Conservation (phyloP, 2,888 invertebrate genomes). For the Calliphora vomitoria region DNA sequence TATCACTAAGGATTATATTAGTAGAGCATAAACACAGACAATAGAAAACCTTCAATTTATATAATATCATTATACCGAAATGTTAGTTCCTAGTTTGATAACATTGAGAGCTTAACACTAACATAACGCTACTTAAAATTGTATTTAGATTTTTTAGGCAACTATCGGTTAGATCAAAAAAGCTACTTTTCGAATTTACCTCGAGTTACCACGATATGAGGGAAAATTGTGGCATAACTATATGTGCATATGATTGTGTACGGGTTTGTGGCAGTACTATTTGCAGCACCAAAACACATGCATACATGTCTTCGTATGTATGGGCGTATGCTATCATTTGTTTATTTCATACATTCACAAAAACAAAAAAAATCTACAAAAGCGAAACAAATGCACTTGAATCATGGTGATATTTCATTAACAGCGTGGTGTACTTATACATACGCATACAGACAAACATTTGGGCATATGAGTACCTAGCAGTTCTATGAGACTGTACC, state of each 20-base stretch:
- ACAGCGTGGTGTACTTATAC: background rate
- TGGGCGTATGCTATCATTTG: constrained; percentile 42
- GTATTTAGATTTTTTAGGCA: no score
- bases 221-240: background rate
- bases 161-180: background rate
- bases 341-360: constrained; percentile 17
- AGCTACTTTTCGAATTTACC: background rate
- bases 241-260: background rate
- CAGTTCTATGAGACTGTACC: no score
- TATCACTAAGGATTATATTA: no score
- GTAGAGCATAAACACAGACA: no score
- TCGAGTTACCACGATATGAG: background rate
- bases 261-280: background rate
- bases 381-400: background rate
- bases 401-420: constrained; percentile 27
- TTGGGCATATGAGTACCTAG: background rate
- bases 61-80: no score
- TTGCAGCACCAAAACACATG: constrained; percentile 5
- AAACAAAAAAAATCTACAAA: background rate
- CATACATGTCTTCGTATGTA: background rate
- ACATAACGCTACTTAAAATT: no score
- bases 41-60: no score
- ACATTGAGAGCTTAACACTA: no score
- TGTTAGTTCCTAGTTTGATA: no score
- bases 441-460: background rate